phyloP scores from a whole-genome alignment of 2,797 vertebrate genomes.

The Danio kyathit region DNA sequence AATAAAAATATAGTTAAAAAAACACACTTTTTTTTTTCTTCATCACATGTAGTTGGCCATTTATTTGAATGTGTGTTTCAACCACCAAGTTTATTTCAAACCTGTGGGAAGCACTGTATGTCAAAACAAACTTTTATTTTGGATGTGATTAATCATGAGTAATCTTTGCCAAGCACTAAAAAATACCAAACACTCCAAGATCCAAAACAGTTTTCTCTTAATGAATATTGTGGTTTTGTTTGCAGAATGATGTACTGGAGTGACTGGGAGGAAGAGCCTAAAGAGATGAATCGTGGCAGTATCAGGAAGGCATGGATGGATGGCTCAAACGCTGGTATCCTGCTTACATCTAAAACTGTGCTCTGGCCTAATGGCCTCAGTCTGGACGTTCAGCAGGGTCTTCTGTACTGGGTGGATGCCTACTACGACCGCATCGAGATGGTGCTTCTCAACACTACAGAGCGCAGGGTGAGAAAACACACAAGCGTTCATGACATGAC shows the following conservation, averaged over 20 bases:
- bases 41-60: too few relatives aligned
- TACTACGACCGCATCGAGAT: constrained; percentile 97
- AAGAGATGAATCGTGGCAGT: constrained; percentile 94
- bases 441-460: constrained; percentile 90
- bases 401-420: constrained; percentile 97
- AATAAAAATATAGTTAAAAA: too few relatives aligned
- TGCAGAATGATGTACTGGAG: constrained; percentile 99
- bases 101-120: too few relatives aligned
- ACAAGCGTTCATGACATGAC: not conserved
- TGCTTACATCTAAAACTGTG: constrained; percentile 95
- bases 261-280: constrained; percentile 98
- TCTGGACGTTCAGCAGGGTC: constrained; percentile 90
- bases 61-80: too few relatives aligned
- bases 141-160: too few relatives aligned
- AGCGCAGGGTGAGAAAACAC: constrained; percentile 83
- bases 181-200: too few relatives aligned
- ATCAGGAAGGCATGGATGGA: constrained; percentile 99
- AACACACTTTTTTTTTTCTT: too few relatives aligned
- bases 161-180: too few relatives aligned
- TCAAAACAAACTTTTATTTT: too few relatives aligned
- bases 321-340: constrained; percentile 89
- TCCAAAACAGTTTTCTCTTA: not conserved
- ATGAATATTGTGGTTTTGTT: constrained; percentile 25
- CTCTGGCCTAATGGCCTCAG: constrained; percentile 97
- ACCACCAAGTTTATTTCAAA: too few relatives aligned